Percentiles rank a stretch among this genome's conserved stretches.
phyloP scores from a whole-genome alignment of 1,140 invertebrate genomes.

The Cryptotermes secundus region DNA sequence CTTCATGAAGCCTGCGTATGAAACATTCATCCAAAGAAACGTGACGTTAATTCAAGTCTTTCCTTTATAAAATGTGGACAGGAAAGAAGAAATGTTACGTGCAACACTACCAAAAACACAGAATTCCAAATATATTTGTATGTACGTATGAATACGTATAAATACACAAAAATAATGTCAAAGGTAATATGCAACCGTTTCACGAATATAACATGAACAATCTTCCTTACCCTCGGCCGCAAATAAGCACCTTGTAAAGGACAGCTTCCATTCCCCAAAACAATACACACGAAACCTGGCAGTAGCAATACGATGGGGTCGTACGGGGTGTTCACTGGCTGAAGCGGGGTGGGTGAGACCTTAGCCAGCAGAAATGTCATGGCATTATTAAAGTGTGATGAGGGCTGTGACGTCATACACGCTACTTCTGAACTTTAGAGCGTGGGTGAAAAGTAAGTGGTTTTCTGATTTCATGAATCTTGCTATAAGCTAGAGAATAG shows the following conservation, averaged over 20 bases:
- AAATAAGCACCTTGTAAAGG: not conserved
- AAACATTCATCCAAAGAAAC: not conserved
- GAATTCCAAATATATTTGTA: not conserved
- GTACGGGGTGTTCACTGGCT: not conserved
- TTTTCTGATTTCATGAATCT: not conserved
- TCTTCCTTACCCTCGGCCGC: not conserved
- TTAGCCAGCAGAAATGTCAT: constrained; percentile 3
- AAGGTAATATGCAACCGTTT: not conserved
- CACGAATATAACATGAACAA: not conserved
- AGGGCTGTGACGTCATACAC: constrained; percentile 1
- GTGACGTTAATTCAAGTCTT: not conserved
- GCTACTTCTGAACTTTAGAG: not conserved
- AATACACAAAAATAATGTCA: not conserved
- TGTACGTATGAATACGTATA: too few relatives aligned
- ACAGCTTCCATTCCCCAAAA: not conserved
- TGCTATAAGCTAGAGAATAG: not conserved
- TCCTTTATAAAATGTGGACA: not conserved
- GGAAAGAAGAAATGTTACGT: too few relatives aligned
- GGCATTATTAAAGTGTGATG: not conserved
- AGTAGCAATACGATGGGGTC: not conserved
- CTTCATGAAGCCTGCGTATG: not conserved
- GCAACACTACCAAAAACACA: not conserved
- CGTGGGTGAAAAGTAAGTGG: not conserved
- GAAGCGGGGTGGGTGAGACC: not conserved
- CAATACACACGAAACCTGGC: not conserved